Evolutionary conservation across 1,140 invertebrate genomes (phyloP), one percentile per base, ranked within the genome.

Genomic region (Cydia pomonella): DNA sequence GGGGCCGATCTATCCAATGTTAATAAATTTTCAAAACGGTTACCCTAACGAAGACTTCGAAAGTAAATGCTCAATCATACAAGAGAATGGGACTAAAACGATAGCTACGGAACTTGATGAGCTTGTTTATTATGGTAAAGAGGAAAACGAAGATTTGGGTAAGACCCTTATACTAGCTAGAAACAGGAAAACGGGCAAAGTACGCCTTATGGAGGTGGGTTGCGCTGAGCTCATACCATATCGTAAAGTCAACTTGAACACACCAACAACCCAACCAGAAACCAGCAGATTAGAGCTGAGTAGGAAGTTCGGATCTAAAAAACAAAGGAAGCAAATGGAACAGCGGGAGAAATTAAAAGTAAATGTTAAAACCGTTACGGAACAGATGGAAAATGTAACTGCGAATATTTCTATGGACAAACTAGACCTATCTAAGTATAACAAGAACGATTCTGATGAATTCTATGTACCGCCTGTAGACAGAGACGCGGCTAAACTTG

Each of bases 381-480:
- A 90, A 72, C 91, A 92, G 71, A 90, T 93, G 87, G 77, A 86
- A 62, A 85, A 89, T 41, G 84, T 85, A 0, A 88, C 85, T 10
- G 76, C 85, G 27, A 84, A 83, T 2, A 69, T 92, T 25, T 80
- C 82, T 4, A 78, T 81, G 21, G 89, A 92, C 0, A 82, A 87
- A 63, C 9, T 92, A 13, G 91, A 92, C 74, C 33, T 90, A 44
- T 80, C 89, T 0, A 73, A 79, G 0, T 91, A 91, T 29, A 81
- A 83, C 12, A 85, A 84, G 33, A 77, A 69, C 7, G 77, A 90
- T 76, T 81, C 85, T 2, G 90, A 92, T 47, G 87, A 92, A 16
- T 88, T 91, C 44, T 92, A 92, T 53, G 81, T 92, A 81, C 91
- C 91, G 5, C 77, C 82, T 0, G 91, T 92, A 6, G 81, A 92